These are phyloP conservation scores for Polymixis flavicincta DNA, from an alignment of 2,888 invertebrate species.

Conservation along the genomic window DNA sequence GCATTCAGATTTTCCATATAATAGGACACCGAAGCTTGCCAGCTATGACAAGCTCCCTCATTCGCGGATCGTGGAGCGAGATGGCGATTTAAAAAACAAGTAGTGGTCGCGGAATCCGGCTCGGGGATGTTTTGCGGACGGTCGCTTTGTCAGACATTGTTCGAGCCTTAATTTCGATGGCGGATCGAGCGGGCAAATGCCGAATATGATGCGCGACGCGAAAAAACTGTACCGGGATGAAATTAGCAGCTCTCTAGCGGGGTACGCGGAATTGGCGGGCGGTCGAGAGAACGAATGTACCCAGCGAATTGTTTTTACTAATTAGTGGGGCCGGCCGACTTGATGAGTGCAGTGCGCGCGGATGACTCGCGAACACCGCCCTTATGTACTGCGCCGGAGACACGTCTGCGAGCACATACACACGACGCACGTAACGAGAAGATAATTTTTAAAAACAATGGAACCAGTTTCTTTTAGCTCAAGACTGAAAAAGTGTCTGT, in stretches of 20 bases:
- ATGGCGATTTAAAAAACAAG: conserved; percentile 87
- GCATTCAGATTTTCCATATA: conserved; percentile 88
- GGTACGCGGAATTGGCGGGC: conserved; percentile 90
- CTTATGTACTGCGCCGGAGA: conserved; percentile 64
- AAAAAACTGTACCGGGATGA: conserved; percentile 89
- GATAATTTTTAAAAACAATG: conserved; percentile 75
- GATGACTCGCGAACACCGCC: conserved; percentile 63
- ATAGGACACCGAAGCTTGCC: conserved; percentile 88
- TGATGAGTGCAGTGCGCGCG: conserved; percentile 79
- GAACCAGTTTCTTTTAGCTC: conserved; percentile 65
- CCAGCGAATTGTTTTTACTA: conserved; percentile 89
- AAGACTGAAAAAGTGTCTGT: conserved; percentile 59
- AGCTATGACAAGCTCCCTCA: conserved; percentile 90
- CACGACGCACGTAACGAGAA: conserved; percentile 62
- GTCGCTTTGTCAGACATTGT: conserved; percentile 91
- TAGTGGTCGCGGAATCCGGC: conserved; percentile 88
- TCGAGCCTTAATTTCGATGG: conserved; percentile 90
- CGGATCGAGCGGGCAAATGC: conserved; percentile 89
- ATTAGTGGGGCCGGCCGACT: conserved; percentile 86
- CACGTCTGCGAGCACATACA: conserved; percentile 58
- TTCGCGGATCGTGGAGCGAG: conserved; percentile 87
- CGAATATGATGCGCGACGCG: conserved; percentile 90
- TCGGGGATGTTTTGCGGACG: conserved; percentile 89
- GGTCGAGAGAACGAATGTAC: conserved; percentile 88
- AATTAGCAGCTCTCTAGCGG: conserved; percentile 90